Percentiles rank a stretch among this genome's conserved stretches.
These are phyloP conservation scores for Halcyon leucocephala DNA, from an alignment of 2,797 vertebrate species.

Conservation along the genomic window DNA sequence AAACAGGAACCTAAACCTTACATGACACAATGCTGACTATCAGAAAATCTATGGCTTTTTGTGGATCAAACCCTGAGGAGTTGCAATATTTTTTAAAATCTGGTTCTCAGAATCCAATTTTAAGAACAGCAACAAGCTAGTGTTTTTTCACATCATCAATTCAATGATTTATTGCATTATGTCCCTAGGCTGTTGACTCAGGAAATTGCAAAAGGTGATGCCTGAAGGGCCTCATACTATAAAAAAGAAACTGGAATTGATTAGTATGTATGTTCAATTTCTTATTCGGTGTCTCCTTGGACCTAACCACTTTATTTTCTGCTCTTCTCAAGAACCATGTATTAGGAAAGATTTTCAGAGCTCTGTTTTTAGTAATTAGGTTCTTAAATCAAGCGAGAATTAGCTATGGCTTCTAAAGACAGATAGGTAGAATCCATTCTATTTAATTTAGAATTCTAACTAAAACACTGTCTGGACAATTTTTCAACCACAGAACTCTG, in stretches of 20 bases:
- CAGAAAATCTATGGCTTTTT: background rate
- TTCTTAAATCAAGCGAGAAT: slow-evolving; percentile 10
- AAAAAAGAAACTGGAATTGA: background rate
- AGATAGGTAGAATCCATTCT: background rate
- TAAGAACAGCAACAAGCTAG: background rate
- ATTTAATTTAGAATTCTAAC: background rate
- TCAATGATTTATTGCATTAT: background rate
- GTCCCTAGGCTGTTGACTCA: background rate
- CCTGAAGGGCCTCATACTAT: background rate
- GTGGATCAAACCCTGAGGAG: background rate
- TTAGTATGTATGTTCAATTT: background rate
- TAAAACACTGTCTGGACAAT: background rate
- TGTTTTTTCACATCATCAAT: background rate
- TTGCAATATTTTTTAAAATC: background rate
- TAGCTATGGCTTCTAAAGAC: background rate
- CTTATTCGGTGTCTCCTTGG: background rate
- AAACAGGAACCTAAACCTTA: background rate
- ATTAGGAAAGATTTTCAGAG: background rate
- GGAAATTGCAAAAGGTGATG: slow-evolving; percentile 2
- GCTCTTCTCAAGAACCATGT: background rate
- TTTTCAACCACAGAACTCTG: background rate
- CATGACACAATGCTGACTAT: background rate
- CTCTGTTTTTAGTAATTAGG: background rate
- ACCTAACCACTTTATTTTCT: background rate
- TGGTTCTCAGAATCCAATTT: background rate